Conservation (phyloP, 2,113 vertebrate genomes). For the Hylia prasina region DNA sequence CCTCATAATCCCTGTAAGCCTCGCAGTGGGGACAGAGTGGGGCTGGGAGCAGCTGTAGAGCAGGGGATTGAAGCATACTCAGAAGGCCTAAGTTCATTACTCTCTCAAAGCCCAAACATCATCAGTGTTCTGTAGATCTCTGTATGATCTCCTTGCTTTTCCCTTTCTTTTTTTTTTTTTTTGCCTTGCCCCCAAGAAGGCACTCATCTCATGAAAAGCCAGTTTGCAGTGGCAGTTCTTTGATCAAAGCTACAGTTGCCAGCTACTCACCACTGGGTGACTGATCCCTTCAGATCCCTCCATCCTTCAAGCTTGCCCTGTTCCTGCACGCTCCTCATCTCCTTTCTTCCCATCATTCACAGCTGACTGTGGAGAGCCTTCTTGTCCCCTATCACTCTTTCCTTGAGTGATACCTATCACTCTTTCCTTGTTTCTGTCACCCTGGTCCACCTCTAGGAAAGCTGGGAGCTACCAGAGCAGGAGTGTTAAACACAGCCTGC, state of each 20-base stretch:
- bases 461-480: neutral
- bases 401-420: neutral
- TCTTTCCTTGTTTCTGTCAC: neutral
- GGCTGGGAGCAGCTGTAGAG: neutral
- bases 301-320: neutral
- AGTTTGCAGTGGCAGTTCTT: neutral
- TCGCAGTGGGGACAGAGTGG: neutral
- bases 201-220: neutral
- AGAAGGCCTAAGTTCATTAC: neutral
- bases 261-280: neutral
- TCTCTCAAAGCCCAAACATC: neutral
- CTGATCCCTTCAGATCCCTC: neutral
- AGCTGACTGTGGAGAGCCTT: neutral
- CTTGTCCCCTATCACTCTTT: neutral
- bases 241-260: neutral
- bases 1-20: conserved; percentile 34
- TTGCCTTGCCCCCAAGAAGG: neutral
- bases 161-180: neutral
- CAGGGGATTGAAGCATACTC: neutral
- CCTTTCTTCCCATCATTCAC: neutral
- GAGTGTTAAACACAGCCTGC: neutral
- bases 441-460: neutral
- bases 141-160: neutral
- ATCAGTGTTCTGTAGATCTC: neutral
- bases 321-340: accelerated